Conservation (phyloP, 2,888 invertebrate species). For the Tiliacea citrago region DNA sequence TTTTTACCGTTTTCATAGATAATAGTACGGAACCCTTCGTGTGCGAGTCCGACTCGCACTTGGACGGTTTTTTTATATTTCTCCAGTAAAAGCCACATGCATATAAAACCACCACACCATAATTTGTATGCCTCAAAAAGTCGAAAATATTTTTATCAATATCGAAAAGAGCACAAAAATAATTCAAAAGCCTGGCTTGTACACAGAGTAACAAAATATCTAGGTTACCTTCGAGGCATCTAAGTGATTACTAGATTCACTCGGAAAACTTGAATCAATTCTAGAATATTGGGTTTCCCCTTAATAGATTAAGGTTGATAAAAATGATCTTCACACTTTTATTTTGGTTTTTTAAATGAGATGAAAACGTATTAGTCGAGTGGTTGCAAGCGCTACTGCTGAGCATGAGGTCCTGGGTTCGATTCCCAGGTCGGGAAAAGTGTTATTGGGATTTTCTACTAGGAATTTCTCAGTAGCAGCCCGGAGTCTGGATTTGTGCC, state of each 20-base stretch:
- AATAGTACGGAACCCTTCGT: too few species aligned
- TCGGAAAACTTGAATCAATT: constrained; percentile 27
- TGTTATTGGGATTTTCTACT: too few species aligned
- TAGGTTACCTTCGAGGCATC: constrained; percentile 29
- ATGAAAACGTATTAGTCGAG: background rate
- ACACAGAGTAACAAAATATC: constrained; percentile 26
- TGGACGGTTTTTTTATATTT: too few species aligned
- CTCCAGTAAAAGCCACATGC: too few species aligned
- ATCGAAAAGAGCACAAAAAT: background rate
- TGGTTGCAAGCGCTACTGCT: too few species aligned
- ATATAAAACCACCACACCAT: background rate
- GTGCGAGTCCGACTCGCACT: too few species aligned
- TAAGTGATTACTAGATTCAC: constrained; percentile 47
- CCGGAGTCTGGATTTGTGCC: too few species aligned
- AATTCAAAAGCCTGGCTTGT: background rate
- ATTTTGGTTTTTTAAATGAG: background rate
- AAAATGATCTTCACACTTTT: constrained; percentile 18
- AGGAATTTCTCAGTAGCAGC: too few species aligned
- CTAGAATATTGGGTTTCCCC: constrained; percentile 34
- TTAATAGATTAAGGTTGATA: constrained; percentile 19
- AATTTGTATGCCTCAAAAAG: background rate
- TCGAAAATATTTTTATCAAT: background rate
- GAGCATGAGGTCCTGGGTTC: too few species aligned
- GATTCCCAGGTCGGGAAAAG: too few species aligned
- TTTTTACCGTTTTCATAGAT: too few species aligned